These are phyloP conservation scores for Falco berigora DNA, from an alignment of 2,797 vertebrate species.

Conservation along the genomic window DNA sequence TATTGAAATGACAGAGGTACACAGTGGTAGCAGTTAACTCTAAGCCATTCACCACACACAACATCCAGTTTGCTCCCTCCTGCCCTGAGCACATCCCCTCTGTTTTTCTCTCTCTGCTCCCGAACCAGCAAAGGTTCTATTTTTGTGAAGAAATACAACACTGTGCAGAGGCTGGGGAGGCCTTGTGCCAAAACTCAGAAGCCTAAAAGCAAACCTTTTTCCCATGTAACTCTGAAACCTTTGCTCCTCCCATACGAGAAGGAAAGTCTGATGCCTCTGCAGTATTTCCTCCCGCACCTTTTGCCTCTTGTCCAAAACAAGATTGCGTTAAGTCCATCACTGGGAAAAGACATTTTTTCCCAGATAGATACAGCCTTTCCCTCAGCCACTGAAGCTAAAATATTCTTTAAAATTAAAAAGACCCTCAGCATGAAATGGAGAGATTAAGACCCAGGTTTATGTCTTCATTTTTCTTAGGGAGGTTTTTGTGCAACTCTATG, in stretches of 20 bases:
- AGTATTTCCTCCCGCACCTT: neutral
- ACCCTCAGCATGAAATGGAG: neutral
- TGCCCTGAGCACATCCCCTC: neutral
- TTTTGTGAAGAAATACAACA: neutral
- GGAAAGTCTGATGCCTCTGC: neutral
- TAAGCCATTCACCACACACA: accelerated
- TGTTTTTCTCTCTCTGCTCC: neutral
- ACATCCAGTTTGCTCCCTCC: neutral
- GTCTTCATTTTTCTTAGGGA: neutral
- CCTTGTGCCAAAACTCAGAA: neutral
- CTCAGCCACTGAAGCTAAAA: neutral
- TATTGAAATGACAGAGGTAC: neutral
- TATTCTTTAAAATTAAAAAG: neutral
- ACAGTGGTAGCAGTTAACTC: neutral
- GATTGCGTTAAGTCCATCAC: neutral
- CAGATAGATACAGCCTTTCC: neutral
- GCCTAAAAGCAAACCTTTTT: neutral
- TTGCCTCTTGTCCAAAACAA: neutral
- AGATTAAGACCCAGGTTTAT: neutral
- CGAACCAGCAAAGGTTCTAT: neutral
- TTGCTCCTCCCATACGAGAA: neutral
- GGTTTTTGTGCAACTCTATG: neutral
- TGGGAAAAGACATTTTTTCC: neutral
- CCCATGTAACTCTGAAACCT: neutral
- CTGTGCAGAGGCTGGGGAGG: neutral